phyloP scores from a whole-genome alignment of 2,888 invertebrate species.

The Ophraella communa region DNA sequence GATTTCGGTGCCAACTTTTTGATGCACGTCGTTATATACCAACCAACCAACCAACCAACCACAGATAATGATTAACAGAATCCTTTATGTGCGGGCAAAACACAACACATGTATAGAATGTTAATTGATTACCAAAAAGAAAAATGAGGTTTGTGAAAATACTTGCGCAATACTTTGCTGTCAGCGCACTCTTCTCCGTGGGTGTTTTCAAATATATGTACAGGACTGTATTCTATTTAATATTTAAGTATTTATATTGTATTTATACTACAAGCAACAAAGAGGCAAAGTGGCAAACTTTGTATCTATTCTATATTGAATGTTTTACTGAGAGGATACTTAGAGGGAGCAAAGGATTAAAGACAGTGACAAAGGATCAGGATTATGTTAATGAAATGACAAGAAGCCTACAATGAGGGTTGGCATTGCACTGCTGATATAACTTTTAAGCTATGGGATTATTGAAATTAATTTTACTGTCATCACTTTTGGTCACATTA shows the following conservation, averaged over 20 bases:
- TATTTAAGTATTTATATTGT: background rate
- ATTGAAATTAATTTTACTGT: background rate
- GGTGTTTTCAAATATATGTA: background rate
- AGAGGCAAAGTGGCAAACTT: background rate
- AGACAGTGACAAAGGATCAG: background rate
- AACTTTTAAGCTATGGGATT: background rate
- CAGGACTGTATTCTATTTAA: background rate
- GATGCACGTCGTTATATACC: background rate
- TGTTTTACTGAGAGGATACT: background rate
- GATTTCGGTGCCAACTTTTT: background rate
- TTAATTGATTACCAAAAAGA: constrained; percentile 30
- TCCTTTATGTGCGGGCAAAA: constrained; percentile 24
- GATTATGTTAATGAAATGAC: background rate
- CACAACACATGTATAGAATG: constrained; percentile 25
- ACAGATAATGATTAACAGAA: constrained; percentile 29
- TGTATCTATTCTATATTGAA: background rate
- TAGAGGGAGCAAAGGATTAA: background rate
- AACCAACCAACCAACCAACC: constrained; percentile 2
- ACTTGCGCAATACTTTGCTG: constrained; percentile 24
- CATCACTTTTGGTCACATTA: background rate
- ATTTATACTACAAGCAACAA: background rate
- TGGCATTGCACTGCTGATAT: background rate
- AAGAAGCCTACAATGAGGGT: background rate
- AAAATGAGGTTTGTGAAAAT: constrained; percentile 24
- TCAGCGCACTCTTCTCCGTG: background rate